These are phyloP conservation scores for Lapara coniferarum DNA, from an alignment of 2,888 invertebrate genomes.

Conservation along the genomic window DNA sequence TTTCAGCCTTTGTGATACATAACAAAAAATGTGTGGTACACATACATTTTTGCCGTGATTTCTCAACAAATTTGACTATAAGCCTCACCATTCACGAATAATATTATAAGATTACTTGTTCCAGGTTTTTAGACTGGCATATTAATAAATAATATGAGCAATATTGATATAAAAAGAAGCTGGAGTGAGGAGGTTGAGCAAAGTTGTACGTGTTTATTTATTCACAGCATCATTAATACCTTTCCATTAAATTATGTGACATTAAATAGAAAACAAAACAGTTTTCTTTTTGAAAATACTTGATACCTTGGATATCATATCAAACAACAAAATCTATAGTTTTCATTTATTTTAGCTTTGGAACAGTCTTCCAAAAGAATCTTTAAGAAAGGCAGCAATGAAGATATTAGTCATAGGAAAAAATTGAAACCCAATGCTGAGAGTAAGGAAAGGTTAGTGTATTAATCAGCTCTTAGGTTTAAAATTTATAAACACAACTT, in stretches of 20 bases:
- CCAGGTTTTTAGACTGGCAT: no score
- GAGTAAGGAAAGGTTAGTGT: constrained; percentile 50
- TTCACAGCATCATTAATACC: no score
- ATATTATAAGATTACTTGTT: background rate
- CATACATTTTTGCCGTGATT: no score
- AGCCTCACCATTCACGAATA: background rate
- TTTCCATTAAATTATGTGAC: no score
- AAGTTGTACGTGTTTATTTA: constrained; percentile 35
- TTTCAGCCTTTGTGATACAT: no score
- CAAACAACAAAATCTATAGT: background rate
- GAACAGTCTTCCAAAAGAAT: constrained; percentile 50
- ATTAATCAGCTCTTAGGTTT: background rate
- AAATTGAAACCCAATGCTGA: constrained; percentile 59
- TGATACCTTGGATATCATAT: background rate
- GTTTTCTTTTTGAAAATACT: no score
- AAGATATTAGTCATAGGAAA: constrained; percentile 63
- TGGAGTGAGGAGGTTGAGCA: constrained; percentile 48
- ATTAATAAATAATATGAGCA: constrained; percentile 48
- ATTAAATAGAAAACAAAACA: no score
- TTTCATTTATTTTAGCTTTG: constrained; percentile 33
- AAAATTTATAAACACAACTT: no score
- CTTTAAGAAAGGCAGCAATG: constrained; percentile 56
- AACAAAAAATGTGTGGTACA: no score
- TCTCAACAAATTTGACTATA: background rate
- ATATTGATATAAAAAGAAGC: constrained; percentile 44